These are phyloP conservation scores for Pelecanoides urinatrix DNA, from an alignment of 2,113 vertebrate species.

Conservation along the genomic window DNA sequence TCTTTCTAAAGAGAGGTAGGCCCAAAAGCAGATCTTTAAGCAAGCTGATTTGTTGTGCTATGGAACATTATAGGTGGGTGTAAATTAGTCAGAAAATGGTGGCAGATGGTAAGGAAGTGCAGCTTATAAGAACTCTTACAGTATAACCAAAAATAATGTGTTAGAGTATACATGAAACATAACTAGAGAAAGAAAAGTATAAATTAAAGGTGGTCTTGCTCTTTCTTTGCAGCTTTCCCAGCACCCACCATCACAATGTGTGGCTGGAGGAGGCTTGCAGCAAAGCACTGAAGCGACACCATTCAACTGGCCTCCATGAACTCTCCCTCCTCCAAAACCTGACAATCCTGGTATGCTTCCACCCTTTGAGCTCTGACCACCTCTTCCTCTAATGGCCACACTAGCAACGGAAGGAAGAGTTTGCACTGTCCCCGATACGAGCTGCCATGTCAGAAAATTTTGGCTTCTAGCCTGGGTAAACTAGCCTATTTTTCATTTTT, in stretches of 20 bases:
- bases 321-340: background rate
- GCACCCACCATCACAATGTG: background rate
- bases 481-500: background rate
- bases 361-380: background rate
- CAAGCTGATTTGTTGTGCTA: background rate
- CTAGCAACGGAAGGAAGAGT: background rate
- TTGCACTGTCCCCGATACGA: rapidly evolving
- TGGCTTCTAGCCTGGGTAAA: background rate
- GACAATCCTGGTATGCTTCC: rapidly evolving
- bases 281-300: background rate
- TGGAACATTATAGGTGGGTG: background rate
- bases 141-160: background rate
- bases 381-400: background rate
- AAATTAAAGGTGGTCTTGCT: background rate
- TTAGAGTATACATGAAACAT: background rate
- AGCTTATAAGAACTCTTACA: background rate
- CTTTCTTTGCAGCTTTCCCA: background rate
- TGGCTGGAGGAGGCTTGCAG: background rate
- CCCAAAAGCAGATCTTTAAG: background rate
- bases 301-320: background rate
- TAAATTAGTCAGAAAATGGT: background rate
- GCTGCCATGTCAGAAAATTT: background rate
- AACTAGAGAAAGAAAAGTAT: background rate
- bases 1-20: background rate
- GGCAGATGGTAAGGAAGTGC: background rate